Evolutionary conservation across 2,888 invertebrate species (phyloP), one percentile per base, ranked within the genome.

Genomic region (Elmis aenea): DNA sequence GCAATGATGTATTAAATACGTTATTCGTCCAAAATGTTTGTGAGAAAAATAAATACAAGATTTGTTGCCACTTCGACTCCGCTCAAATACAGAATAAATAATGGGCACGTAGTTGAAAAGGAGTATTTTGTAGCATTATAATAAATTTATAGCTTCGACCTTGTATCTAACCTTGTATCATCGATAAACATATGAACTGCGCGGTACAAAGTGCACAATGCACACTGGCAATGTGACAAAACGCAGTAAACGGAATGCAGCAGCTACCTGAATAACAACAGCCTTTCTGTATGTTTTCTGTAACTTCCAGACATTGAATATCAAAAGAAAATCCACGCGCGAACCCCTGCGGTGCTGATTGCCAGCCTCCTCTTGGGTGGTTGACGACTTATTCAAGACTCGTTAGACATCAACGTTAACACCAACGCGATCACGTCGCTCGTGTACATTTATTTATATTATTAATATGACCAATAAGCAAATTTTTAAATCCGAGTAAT

Each of bases 321-420:
- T 14, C 23, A 25, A 31, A 37, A 23, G 18, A 29, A 1, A 15
- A 9, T 21, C 26, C 51, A 51, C 52, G 54, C 48, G 54, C 50
- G 46, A 47, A 45, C 45, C 34, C 51, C 49, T 30, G 42, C 25
- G 21, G 38, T 14, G 50, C 29, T 50, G 45, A 53, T 53, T 50
- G 33, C n/a, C n/a, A n/a, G n/a, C 33, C 31, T 43, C 32, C 41
- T 48, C 40, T 45, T 38, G 41, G 51, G 52, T 50, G 49, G 46
- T 43, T 50, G 50, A 52, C 50, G 48, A 54, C 50, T 46, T 43
- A 49, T 54, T 51, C 49, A 51, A 26, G 41, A 36, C 44, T 54
- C 50, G 48, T 52, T 52, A 54, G 48, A 41, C 39, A 32, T 28
- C 27, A 11, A 35, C 30, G 34, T 21, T 33, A 31, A 40, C 27